These are phyloP conservation scores for Phodopus roborovskii DNA, from an alignment of 2,113 vertebrate genomes.

Conservation along the genomic window DNA sequence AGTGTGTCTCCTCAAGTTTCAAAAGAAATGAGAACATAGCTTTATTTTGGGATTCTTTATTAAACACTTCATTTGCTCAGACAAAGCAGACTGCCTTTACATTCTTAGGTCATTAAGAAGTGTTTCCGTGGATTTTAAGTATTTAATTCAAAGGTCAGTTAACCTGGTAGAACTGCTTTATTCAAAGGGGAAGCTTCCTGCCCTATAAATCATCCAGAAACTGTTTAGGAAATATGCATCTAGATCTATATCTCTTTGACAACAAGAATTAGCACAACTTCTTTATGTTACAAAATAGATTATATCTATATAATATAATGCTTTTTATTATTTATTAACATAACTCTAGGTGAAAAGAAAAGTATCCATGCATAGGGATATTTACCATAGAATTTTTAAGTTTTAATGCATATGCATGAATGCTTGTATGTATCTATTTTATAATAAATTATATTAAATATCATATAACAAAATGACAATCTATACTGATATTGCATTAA, in stretches of 20 bases:
- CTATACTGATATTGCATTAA: background rate
- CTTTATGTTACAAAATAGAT: background rate
- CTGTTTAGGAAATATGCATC: background rate
- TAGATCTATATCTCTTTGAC: background rate
- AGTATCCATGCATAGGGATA: background rate
- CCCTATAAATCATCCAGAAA: conserved; percentile 7
- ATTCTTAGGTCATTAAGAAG: conserved; percentile 25
- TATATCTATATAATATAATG: background rate
- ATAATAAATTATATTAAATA: background rate
- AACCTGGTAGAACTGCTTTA: background rate
- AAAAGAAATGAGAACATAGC: conserved; percentile 56
- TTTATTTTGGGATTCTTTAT: conserved; percentile 60
- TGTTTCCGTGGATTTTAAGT: background rate
- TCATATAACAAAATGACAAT: background rate
- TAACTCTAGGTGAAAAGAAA: background rate
- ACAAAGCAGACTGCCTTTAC: conserved; percentile 6
- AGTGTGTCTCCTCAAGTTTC: conserved; percentile 38
- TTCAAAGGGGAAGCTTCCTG: background rate
- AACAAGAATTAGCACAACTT: background rate
- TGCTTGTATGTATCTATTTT: background rate
- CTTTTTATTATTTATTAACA: conserved; percentile 18
- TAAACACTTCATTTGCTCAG: conserved; percentile 57
- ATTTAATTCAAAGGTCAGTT: background rate
- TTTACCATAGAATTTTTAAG: background rate
- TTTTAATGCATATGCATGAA: background rate